Conservation (phyloP, 2,113 vertebrate species). For the Crotalus horridus region DNA sequence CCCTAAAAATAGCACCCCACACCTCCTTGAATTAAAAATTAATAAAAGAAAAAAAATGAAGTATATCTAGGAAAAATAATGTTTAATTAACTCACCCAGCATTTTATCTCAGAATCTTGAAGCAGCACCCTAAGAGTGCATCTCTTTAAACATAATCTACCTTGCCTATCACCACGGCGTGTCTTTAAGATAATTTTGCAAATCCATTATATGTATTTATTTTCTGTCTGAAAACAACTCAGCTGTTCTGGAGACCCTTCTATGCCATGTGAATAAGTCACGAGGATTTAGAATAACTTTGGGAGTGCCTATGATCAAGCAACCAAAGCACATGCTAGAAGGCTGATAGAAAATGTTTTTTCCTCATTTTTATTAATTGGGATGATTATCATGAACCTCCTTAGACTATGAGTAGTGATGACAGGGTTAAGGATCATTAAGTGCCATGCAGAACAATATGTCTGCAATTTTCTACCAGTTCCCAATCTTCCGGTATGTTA, state of each 20-base stretch:
- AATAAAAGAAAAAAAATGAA: neutral
- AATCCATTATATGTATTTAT: slow-evolving; percentile 33
- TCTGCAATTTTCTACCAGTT: neutral
- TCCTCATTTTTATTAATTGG: neutral
- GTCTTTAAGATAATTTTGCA: slow-evolving; percentile 37
- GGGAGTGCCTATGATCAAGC: neutral
- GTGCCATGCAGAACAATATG: neutral
- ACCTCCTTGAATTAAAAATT: neutral
- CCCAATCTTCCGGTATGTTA: neutral
- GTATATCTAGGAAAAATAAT: neutral
- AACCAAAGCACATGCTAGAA: neutral
- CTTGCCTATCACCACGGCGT: slow-evolving; percentile 1
- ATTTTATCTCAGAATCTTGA: slow-evolving; percentile 25
- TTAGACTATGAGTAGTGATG: neutral
- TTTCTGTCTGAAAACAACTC: neutral
- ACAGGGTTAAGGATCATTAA: neutral
- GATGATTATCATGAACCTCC: neutral
- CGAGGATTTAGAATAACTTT: neutral
- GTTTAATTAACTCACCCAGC: neutral
- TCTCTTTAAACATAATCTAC: slow-evolving; percentile 42
- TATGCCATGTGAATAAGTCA: neutral
- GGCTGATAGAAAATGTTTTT: neutral
- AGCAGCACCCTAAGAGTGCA: neutral
- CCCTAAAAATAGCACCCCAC: neutral
- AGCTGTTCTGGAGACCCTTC: neutral